Evolutionary conservation across 2,888 invertebrate species (phyloP).

Genomic region (Cosmia pyralina): DNA sequence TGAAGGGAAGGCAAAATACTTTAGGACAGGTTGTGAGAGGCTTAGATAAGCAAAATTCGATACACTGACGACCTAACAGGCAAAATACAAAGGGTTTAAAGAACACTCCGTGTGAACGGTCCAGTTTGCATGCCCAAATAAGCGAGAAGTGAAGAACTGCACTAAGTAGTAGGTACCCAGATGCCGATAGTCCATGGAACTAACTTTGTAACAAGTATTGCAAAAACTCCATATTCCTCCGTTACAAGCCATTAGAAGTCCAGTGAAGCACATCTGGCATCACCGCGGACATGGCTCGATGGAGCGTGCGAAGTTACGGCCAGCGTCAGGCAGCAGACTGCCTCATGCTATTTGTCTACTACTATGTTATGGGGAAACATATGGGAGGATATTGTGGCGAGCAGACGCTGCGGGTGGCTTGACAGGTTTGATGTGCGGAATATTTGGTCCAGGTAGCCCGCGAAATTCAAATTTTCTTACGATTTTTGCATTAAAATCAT

Average conservation of each 20-base stretch:
- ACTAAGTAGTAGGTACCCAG: not conserved
- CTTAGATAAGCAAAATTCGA: not conserved
- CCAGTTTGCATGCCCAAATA: not conserved
- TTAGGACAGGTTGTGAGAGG: not conserved
- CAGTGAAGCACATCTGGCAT: slow-evolving; percentile 49
- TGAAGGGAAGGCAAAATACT: not conserved
- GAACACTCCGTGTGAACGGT: not conserved
- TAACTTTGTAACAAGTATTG: slow-evolving; percentile 11
- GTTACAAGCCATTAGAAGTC: slow-evolving; percentile 53
- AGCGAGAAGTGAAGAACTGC: not conserved
- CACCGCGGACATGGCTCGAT: slow-evolving; percentile 39
- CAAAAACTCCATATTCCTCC: slow-evolving; percentile 36
- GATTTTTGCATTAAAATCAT: no score
- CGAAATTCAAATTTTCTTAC: no score
- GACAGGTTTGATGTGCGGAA: not conserved
- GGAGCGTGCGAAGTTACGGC: slow-evolving; percentile 50
- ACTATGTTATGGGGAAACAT: slow-evolving; percentile 38
- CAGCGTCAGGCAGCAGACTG: slow-evolving; percentile 39
- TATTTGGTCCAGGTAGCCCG: no score
- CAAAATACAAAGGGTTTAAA: not conserved
- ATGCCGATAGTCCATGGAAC: not conserved
- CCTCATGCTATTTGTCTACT: slow-evolving; percentile 51
- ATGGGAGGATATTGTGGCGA: slow-evolving; percentile 5
- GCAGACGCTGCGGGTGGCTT: not conserved
- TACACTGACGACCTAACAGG: not conserved